Percentiles rank a stretch among this genome's conserved stretches.
Evolutionary conservation across 2,888 invertebrate species (phyloP).

Genomic region (Dicranocentrus wangi): DNA sequence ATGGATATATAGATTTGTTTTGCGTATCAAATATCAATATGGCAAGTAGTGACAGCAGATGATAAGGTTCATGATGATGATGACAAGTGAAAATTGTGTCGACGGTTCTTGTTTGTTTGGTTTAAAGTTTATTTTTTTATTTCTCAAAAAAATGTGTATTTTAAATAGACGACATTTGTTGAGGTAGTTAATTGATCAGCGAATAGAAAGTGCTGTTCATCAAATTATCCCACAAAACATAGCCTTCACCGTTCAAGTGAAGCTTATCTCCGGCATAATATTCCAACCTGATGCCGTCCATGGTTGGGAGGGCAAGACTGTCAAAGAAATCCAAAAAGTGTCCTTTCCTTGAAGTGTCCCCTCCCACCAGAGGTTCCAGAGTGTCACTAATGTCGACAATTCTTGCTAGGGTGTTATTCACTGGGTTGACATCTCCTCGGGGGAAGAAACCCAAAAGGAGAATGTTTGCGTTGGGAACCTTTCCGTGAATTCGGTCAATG

Average conservation of each 20-base stretch:
- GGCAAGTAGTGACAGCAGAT: no score
- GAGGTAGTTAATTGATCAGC: constrained; percentile 17
- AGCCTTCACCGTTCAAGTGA: constrained; percentile 55
- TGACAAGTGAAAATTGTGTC: no score
- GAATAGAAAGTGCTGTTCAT: constrained; percentile 63
- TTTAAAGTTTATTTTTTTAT: no score
- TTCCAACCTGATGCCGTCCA: constrained; percentile 49
- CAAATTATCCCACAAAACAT: constrained; percentile 49
- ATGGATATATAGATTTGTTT: no score
- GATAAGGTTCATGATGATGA: no score
- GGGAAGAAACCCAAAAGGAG: constrained; percentile 48
- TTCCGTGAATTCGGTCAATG: constrained; percentile 21
- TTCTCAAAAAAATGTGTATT: no score
- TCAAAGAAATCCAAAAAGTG: constrained; percentile 31
- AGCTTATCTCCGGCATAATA: constrained; percentile 56
- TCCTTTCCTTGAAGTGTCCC: constrained; percentile 15
- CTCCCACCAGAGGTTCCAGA: constrained; percentile 26
- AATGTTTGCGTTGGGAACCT: constrained; percentile 33
- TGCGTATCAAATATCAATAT: no score
- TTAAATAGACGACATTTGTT: no score
- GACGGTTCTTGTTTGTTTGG: no score
- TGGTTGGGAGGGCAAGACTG: constrained; percentile 23
- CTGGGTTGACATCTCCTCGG: constrained; percentile 34
- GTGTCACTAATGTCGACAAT: constrained; percentile 17
- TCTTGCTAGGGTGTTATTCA: constrained; percentile 25